Conservation (phyloP, 2,113 vertebrate species). For the Nicator chloris region DNA sequence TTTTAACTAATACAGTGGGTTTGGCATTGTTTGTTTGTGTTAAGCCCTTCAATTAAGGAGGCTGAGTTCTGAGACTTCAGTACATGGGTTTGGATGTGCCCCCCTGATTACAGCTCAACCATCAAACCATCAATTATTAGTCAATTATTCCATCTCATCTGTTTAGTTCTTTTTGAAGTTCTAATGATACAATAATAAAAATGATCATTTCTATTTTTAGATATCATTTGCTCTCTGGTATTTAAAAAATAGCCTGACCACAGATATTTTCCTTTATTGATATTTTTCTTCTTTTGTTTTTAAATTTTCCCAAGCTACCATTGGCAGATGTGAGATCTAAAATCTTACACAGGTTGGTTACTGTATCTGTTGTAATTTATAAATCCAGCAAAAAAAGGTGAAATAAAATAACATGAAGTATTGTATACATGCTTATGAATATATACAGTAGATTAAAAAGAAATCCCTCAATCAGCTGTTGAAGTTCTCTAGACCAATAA, state of each 20-base stretch:
- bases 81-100: background rate
- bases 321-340: background rate
- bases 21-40: background rate
- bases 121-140: fast-evolving
- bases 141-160: background rate
- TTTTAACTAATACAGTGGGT: background rate
- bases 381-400: background rate
- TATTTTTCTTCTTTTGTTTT: background rate
- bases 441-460: background rate
- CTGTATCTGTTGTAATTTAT: background rate
- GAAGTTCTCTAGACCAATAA: background rate
- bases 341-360: background rate
- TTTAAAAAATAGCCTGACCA: background rate
- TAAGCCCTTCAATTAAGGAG: background rate
- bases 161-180: background rate
- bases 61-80: background rate
- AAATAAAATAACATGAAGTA: background rate
- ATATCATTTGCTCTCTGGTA: background rate
- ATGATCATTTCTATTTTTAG: background rate
- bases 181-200: background rate
- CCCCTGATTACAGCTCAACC: background rate
- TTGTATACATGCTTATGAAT: background rate
- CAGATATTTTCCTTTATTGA: background rate
- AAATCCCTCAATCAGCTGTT: background rate
- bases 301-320: background rate